A percentile compares a stretch with the other conserved stretches of the same genome.
Evolutionary conservation across 2,888 invertebrate species (phyloP).

Genomic region (Druceiella hillmani): DNA sequence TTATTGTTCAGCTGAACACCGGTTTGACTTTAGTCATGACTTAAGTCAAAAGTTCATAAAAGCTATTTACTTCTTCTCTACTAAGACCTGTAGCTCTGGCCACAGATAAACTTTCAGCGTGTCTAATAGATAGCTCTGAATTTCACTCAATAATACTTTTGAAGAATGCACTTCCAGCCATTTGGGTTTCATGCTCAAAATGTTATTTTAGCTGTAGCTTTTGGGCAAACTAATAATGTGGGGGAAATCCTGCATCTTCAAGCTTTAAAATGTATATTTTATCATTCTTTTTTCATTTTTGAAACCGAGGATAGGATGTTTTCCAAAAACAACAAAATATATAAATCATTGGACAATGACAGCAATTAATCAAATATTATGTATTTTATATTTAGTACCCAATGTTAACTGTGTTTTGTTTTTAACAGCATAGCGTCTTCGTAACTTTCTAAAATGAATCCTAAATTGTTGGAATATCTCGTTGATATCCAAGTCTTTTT

Average conservation of each 20-base stretch:
- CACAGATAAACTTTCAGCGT: conserved; percentile 27
- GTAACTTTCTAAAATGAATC: neutral
- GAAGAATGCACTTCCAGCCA: conserved; percentile 26
- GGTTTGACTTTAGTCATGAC: conserved; percentile 24
- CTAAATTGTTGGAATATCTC: neutral
- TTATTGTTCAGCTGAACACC: conserved; percentile 32
- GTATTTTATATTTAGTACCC: too few species aligned
- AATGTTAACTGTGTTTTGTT: too few species aligned
- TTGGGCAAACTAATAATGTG: conserved; percentile 26
- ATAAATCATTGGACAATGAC: too few species aligned
- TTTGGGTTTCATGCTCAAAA: conserved; percentile 24
- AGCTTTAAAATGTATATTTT: conserved; percentile 20
- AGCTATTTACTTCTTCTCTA: conserved; percentile 24
- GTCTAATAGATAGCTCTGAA: conserved; percentile 23
- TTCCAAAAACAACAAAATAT: conserved; percentile 9
- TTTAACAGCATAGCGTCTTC: neutral
- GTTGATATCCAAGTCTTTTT: neutral
- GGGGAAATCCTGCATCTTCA: conserved; percentile 21
- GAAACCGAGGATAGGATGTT: conserved; percentile 13
- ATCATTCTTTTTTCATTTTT: conserved; percentile 18
- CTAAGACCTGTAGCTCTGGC: conserved; percentile 25
- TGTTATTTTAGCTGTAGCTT: conserved; percentile 23
- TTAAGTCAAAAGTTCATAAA: conserved; percentile 24
- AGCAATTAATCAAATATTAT: too few species aligned
- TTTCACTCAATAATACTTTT: conserved; percentile 19